Evolutionary conservation across 2,797 vertebrate species (phyloP), one percentile per base, ranked within the genome.

Genomic region (Amblyopsis hoosieri): DNA sequence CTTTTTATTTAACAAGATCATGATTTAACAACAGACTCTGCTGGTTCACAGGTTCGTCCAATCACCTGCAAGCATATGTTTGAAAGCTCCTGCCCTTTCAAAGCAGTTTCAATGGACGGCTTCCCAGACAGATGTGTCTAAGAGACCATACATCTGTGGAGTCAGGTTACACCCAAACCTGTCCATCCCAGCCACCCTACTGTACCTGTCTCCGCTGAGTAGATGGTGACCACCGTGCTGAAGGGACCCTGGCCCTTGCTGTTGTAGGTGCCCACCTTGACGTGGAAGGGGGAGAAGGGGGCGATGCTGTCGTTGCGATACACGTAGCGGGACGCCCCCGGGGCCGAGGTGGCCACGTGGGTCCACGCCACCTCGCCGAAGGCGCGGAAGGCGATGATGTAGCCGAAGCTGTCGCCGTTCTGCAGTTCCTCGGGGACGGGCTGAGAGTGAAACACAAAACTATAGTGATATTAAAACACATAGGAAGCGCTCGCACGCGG

Each of bases 211-310:
- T 99, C 97, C 4, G 97, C 96, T 3, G 96, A 98, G 86, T 94
- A 97, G 69, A 99, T 96, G 2, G 95, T 95, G 75, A 93, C 86
- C 72, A 95, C 93, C 0, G 94, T 86, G 77, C 97, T 97, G 83
- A 97, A 99, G 0, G 96, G 96, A 15, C 97, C 97, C 81, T 98
- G 96, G 1, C 97, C 97, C 85, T 96, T 96, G 82, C 95, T 95
- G 88, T 99, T 99, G 80, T 97, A 99, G 37, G 96, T 96, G 1
- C 96, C 97, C 46, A 99, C 97, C 80, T 96, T 97, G 72, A 97
- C 95, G 67, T 97, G 94, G 31, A 97, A 99, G 0, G 94, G 96
- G 0, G 95, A 96, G 75, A 97, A 98, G n/a, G 96, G 95, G 2
- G 91, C 63, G 57, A 99, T 97, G 91, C 94, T 97, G 80, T 98